Evolutionary conservation across 2,888 invertebrate genomes (phyloP), one percentile per base, ranked within the genome.

Genomic region (Punctoribates punctum): DNA sequence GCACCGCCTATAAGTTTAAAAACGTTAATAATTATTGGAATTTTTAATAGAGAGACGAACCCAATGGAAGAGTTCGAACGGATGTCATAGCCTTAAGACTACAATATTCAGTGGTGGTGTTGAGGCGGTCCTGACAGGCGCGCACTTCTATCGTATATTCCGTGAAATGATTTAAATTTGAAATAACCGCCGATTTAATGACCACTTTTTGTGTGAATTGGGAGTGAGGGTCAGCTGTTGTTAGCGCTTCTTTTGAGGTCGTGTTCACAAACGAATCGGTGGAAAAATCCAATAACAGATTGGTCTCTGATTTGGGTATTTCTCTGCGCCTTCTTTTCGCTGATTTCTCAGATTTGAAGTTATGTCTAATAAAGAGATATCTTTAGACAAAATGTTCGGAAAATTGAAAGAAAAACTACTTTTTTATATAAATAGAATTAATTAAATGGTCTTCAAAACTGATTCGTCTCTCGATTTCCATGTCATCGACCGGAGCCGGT

Each of bases 381-480:
- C 3, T 34, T 34, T 13, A 15, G 54, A n/a, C n/a, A 60, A 60
- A 11, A 20, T 60, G 4, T n/a, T 4, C 11, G 2, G 4, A 11
- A 20, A 60, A 48, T 1, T 60, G 42, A 27, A 13, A 48, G 34
- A 48, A 27, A 5, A n/a, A n/a, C 74, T 80, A 82, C 82, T 84
- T 85, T 81, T 87, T 88, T 2, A 88, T 82, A 81, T 89, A 89
- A 74, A 93, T 89, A 82, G 87, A 87, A 84, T 94, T 93, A 82
- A 93, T 92, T 73, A 94, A 83, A 51, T 88, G 88, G 83, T 94
- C 90, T 83, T 94, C 93, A 82, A 94, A 93, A 29, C 87, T 86
- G 70, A 89, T 90, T 77, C 88, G 85, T 80, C 87, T 86, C 79
- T 87, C 87, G 77, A 86, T 88, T 79, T 83, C 84, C 79, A 82